Evolutionary conservation across 2,888 invertebrate species (phyloP).

Genomic region (Brachypterus glaber): DNA sequence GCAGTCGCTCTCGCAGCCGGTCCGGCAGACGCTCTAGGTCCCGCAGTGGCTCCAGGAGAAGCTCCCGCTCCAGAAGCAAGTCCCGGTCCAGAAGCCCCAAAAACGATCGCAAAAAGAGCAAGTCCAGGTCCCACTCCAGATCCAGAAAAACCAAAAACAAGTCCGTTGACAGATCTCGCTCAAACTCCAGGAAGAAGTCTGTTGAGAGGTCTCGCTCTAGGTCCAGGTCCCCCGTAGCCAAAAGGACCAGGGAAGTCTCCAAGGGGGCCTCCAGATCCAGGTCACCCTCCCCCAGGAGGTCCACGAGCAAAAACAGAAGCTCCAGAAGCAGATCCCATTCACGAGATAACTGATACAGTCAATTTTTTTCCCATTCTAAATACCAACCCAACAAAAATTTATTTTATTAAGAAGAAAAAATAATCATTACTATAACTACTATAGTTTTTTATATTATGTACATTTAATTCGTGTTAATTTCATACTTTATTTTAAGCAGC

Average conservation of each 20-base stretch:
- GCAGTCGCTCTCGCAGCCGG: constrained; percentile 40
- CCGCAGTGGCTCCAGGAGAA: constrained; percentile 48
- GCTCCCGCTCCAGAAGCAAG: constrained; percentile 29
- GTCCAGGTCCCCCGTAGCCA: constrained; percentile 33
- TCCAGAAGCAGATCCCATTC: constrained; percentile 27
- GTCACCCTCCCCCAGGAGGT: constrained; percentile 13
- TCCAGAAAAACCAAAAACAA: constrained; percentile 31
- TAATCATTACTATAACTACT: no score
- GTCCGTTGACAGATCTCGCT: constrained; percentile 30
- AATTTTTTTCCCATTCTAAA: no score
- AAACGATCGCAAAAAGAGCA: constrained; percentile 28
- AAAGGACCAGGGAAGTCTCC: constrained; percentile 32
- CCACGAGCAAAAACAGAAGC: constrained; percentile 28
- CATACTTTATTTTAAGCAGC: no score
- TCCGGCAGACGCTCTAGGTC: constrained; percentile 53
- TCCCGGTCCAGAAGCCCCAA: constrained; percentile 25
- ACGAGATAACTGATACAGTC: constrained; percentile 8
- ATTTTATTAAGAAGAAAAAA: no score
- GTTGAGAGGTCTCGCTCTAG: constrained; percentile 34
- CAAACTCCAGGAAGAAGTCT: constrained; percentile 34
- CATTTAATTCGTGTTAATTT: no score
- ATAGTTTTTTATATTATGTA: no score
- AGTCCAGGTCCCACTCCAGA: constrained; percentile 36
- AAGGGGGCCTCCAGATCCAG: constrained; percentile 32
- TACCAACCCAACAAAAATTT: no score